Evolutionary conservation across 2,888 invertebrate species (phyloP), one percentile per base, ranked within the genome.

Genomic region (Aleiodes testaceus): DNA sequence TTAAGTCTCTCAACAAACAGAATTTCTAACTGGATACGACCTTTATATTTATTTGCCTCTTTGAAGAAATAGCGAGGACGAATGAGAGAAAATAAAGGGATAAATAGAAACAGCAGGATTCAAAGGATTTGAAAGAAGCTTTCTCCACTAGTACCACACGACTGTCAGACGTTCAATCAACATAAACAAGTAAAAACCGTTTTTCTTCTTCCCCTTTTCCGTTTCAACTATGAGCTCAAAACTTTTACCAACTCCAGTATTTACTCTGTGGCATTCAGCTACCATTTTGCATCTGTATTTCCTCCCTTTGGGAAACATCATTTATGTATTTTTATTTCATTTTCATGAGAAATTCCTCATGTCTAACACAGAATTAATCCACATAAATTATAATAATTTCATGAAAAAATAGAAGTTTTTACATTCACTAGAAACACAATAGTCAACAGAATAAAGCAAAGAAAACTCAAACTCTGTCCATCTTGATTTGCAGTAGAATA

Each of bases 111-210:
- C 11, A 45, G 30, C 20, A 22, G 22, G 20, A 53, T 45, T 44
- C 16, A 20, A 45, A 16, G 36, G 16, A 14, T 36, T 61, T 9
- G 12, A 18, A 68, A 49, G 49, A 49, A 22, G 45, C 53, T 59
- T 55, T 67, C 45, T 42, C 20, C 55, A 66, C 52, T 53, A 20
- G 53, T n/a, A 26, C 42, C 42, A 47, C 16, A 47, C 16, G 14
- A 36, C 53, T 20, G 18, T 66, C 11, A 26, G 26, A 67, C 22
- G 12, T 61, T 18, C 61, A 68, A 68, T 68, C 68, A 61, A 49
- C 68, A 68, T 68, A 61, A 61, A 68, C 59, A 47, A 55, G 55
- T 36, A 5, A 45, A 7, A 45, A 12, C 5, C 22, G 9, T 1
- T 22, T n/a, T 18, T 20, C 42, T 45, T 45, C 18, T 20, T 45